Base-by-base conservation (phyloP, 2,113 vertebrate species). In the Meriones unguiculatus region DNA sequence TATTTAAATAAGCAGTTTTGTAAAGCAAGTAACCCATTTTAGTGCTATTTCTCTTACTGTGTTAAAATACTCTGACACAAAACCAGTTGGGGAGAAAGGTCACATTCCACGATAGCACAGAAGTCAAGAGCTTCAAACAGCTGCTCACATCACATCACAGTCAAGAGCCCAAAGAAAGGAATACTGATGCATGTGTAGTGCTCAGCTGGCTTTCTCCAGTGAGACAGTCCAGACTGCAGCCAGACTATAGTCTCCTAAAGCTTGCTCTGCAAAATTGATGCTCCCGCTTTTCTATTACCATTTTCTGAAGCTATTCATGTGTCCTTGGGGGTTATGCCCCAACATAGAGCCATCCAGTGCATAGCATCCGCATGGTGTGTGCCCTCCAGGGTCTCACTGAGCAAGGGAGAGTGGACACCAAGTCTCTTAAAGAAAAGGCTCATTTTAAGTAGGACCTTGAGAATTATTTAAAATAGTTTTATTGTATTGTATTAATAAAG, bases 401-500 rank as follows among this genome's bases (percentile, higher is more conserved):
- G 22, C 75, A 77, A 28, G 41, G 75, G 5, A 50, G 75, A 77
- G 24, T 24, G 10, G 41, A 78, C 46, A 78, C 25, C 46, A 30
- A 17, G n/a, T 35, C 65, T 70, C 75, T 91, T 91, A 89, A 94
- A 95, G 52, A 76, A 14, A 93, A 81, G 52, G 10, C 28, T 76
- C 4, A 35, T 70, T 90, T 94, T 81, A 90, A 81, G 59, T 82
- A 85, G 70, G 67, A 72, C 13, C 89, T 76, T 87, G 18, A 91
- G 89, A 94, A 89, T 93, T 72, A 91, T 35, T 52, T 72, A 93
- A 93, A 92, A 82, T 90, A 52, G 82, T 88, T 92, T 93, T 95
- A 35, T 94, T 82, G 15, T 5, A 92, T 12, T 2, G 67, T 52
- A 46, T 46, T 46, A 46, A 46, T 46, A 46, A 46, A 46, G 17